A percentile compares a stretch with the other conserved stretches of the same genome.
Evolutionary conservation across 2,113 vertebrate species (phyloP).

Genomic region (Gobiocypris rarus): DNA sequence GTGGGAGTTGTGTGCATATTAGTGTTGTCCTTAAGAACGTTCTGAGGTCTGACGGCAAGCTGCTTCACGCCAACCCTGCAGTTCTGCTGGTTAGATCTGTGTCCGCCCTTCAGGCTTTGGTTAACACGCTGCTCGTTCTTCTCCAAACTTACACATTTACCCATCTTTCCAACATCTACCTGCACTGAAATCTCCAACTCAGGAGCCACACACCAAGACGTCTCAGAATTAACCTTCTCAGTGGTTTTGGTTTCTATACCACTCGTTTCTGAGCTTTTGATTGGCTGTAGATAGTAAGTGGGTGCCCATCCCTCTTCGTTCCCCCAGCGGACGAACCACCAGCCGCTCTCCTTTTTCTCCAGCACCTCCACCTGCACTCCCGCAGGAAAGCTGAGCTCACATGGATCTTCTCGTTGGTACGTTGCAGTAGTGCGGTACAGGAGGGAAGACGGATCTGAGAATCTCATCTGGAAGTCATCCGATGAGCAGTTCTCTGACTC

Average conservation of each 20-base stretch:
- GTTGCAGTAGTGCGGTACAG: conserved; percentile 30
- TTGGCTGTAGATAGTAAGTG: conserved; percentile 87
- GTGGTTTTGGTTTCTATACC: not conserved
- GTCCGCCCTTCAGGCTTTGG: conserved; percentile 22
- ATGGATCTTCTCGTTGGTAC: conserved; percentile 88
- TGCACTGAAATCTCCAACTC: conserved; percentile 29
- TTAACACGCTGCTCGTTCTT: conserved; percentile 89
- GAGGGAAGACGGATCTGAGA: conserved; percentile 69
- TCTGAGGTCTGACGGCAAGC: conserved; percentile 88
- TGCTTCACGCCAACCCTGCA: conserved; percentile 74
- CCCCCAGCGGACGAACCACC: conserved; percentile 92
- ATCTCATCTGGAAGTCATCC: conserved; percentile 82
- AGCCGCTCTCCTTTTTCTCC: conserved; percentile 92
- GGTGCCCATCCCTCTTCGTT: conserved; percentile 93
- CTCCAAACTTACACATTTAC: conserved; percentile 89
- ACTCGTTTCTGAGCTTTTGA: conserved; percentile 68
- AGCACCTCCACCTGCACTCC: conserved; percentile 89
- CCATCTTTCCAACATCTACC: conserved; percentile 15
- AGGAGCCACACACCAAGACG: conserved; percentile 55
- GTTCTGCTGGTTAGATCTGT: conserved; percentile 76
- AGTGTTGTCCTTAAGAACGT: conserved; percentile 69
- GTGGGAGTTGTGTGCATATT: conserved; percentile 73
- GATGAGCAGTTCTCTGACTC: conserved; percentile 86
- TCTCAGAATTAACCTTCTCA: not conserved
- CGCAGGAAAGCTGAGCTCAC: conserved; percentile 91